Evolutionary conservation across 2,888 invertebrate species (phyloP).

Genomic region (Aphidoletes aphidimyza): DNA sequence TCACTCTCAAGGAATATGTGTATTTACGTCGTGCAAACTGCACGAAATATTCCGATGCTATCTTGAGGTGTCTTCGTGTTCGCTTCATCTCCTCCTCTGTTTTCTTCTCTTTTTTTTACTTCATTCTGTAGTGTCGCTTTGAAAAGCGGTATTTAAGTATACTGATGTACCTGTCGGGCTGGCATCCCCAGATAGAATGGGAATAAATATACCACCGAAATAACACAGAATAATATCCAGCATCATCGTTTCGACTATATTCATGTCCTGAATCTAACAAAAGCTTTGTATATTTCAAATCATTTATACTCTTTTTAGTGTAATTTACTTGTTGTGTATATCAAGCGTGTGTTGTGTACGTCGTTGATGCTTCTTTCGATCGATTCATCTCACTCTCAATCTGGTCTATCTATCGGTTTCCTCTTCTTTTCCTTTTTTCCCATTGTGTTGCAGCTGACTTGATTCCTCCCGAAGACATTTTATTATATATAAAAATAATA

Average conservation of each 20-base stretch:
- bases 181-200: too few relatives aligned
- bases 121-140: not conserved
- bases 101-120: not conserved
- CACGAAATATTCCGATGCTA: not conserved
- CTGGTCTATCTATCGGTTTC: not conserved
- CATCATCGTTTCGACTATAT: not conserved
- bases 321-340: not conserved
- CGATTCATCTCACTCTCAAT: not conserved
- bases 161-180: too few relatives aligned
- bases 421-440: not conserved
- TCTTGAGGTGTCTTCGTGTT: not conserved
- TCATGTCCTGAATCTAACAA: not conserved
- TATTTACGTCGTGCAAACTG: conserved; percentile 16
- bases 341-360: not conserved
- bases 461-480: not conserved
- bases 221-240: not conserved
- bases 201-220: too few relatives aligned
- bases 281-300: not conserved
- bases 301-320: conserved; percentile 8
- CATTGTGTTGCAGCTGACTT: not conserved
- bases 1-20: not conserved
- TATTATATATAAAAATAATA: not conserved
- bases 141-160: too few relatives aligned
- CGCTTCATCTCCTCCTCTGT: not conserved
- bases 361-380: not conserved